Evolutionary conservation across 2,888 invertebrate genomes (phyloP).

Genomic region (Eledone cirrhosa): DNA sequence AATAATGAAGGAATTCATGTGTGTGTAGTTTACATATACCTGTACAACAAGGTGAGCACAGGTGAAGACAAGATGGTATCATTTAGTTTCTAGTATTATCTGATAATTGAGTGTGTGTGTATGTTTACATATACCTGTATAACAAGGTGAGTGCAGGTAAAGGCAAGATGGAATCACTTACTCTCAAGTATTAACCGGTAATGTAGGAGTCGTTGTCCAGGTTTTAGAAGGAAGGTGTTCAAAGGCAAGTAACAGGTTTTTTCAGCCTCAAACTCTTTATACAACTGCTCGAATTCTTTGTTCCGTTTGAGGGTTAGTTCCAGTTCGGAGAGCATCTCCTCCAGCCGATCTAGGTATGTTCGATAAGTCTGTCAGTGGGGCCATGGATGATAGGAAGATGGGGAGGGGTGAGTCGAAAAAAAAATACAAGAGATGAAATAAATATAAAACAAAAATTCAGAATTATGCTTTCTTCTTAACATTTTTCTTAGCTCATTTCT

Average conservation of each 20-base stretch:
- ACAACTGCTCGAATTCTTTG: constrained; percentile 76
- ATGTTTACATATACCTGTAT: too few relatives aligned
- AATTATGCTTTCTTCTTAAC: too few relatives aligned
- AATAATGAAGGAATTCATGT: too few relatives aligned
- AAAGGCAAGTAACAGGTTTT: constrained; percentile 86
- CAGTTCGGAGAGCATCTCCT: constrained; percentile 80
- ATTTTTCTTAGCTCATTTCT: too few relatives aligned
- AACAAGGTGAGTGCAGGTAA: too few relatives aligned
- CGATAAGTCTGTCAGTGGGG: constrained; percentile 63
- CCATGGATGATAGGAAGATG: background rate
- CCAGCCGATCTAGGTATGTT: constrained; percentile 75
- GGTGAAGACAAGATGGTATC: too few relatives aligned
- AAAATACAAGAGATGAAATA: background rate
- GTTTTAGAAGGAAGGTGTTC: constrained; percentile 82
- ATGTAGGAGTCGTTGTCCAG: constrained; percentile 85
- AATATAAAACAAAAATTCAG: background rate
- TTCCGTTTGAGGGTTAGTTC: constrained; percentile 81
- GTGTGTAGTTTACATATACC: too few relatives aligned
- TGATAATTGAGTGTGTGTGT: too few relatives aligned
- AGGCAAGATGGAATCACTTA: constrained; percentile 70
- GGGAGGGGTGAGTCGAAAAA: background rate
- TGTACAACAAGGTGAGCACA: too few relatives aligned
- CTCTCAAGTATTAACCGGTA: constrained; percentile 82
- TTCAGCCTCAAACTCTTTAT: constrained; percentile 81
- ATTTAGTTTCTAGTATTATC: too few relatives aligned